Percentiles rank a stretch among this genome's conserved stretches.
These are phyloP conservation scores for Melopsittacus undulatus DNA, from an alignment of 2,797 vertebrate genomes.

Conservation along the genomic window DNA sequence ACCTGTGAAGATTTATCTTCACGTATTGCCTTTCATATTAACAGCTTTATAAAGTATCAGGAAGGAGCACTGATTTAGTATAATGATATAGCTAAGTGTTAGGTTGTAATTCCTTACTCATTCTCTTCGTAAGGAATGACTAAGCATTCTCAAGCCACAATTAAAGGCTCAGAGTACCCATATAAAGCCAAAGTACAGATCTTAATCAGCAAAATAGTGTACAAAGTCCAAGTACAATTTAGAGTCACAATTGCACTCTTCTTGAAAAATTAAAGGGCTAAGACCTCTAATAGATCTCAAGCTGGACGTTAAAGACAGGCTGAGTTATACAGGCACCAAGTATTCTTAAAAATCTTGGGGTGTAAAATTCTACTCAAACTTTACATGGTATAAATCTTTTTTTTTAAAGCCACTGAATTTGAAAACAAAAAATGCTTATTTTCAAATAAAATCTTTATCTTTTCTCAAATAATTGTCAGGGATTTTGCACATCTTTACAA, in stretches of 20 bases:
- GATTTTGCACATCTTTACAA: background rate
- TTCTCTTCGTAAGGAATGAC: background rate
- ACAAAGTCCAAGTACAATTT: background rate
- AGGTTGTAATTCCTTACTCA: background rate
- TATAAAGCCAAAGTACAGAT: background rate
- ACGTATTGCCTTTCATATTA: background rate
- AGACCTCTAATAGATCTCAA: background rate
- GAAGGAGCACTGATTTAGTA: background rate
- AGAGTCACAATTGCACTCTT: background rate
- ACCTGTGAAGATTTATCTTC: background rate
- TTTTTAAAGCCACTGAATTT: background rate
- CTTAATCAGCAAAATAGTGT: background rate
- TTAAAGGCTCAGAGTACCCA: background rate
- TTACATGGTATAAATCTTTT: background rate
- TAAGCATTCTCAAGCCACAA: background rate
- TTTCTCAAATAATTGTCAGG: background rate
- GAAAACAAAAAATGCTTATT: background rate
- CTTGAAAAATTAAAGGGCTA: background rate
- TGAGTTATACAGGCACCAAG: background rate
- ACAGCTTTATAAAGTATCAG: background rate
- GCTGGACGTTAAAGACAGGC: background rate
- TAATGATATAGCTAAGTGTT: background rate
- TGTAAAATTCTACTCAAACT: background rate
- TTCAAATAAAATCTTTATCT: background rate
- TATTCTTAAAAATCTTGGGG: background rate